Evolutionary conservation across 2,797 vertebrate species (phyloP), one percentile per base, ranked within the genome.

Genomic region (Huso huso): DNA sequence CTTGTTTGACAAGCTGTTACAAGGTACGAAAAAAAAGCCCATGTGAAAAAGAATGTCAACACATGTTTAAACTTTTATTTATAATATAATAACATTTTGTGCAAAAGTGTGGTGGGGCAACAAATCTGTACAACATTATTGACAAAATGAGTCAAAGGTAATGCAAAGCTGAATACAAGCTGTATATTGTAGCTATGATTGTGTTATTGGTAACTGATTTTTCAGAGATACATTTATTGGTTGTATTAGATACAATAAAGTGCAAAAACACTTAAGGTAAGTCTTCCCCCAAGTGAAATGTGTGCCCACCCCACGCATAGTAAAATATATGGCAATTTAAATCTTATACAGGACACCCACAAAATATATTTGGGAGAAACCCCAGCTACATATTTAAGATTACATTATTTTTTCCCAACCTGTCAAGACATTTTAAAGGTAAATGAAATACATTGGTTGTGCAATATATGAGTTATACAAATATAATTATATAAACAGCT

Each of bases 11-110:
- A 37, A 37, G 37, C 3, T 4, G 37, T 37, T 37, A 37, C 37
- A 37, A 4, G 37, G 37, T 37, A 37, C 3, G 37, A 37, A 37
- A 37, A 37, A 5, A 37, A 37, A 37, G 37, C 37, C 37, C 37
- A 23, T 37, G 48, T 37, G 18, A 6, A 62, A 10, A 37, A 48
- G 69, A 23, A 51, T 67, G 72, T 72, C 50, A 66, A 77, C 57
- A 78, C 75, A 69, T 79, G 84, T 91, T 89, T 91, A 84, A 79
- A 85, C 78, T 89, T 93, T 89, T 96, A 97, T 97, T 95, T 97
- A 94, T 95, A 96, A 93, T 95, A 95, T 95, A 90, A 94, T 96
- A 89, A 93, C 94, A 93, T 90, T 95, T 76, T 98, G 95, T 98
- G 95, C 95, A 97, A 96, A 89, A 93, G 91, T 88, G 85, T 91